phyloP scores from a whole-genome alignment of 2,888 invertebrate species.

The Sialis fuliginosa region DNA sequence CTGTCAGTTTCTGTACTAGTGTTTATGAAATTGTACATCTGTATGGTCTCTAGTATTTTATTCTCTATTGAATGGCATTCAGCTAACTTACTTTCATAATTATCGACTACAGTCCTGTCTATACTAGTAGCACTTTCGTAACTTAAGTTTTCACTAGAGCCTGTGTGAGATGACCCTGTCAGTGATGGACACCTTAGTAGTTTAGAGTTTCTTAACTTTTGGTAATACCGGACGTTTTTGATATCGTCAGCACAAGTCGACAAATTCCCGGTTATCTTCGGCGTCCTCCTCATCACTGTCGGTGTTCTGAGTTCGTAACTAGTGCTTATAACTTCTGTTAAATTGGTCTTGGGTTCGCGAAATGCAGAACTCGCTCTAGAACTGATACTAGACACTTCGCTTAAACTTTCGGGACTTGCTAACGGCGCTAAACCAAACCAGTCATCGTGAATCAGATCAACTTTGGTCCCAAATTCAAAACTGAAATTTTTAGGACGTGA shows the following conservation, averaged over 20 bases:
- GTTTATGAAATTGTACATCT: constrained; percentile 2
- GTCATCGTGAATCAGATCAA: constrained; percentile 40
- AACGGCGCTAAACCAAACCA: constrained; percentile 57
- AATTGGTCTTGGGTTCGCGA: constrained; percentile 14
- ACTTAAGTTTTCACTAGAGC: constrained; percentile 29
- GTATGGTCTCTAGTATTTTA: not conserved
- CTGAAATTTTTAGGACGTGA: constrained; percentile 13
- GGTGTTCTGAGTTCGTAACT: constrained; percentile 32
- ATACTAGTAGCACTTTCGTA: constrained; percentile 30
- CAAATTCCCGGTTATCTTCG: constrained; percentile 43
- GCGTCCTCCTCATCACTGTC: constrained; percentile 42
- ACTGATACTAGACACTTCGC: constrained; percentile 61
- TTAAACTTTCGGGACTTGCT: constrained; percentile 67
- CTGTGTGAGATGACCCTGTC: constrained; percentile 15
- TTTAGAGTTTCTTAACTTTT: constrained; percentile 30
- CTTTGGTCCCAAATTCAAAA: constrained; percentile 15
- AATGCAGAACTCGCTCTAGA: constrained; percentile 43
- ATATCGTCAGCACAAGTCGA: constrained; percentile 48
- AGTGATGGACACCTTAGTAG: constrained; percentile 22
- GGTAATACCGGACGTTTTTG: constrained; percentile 34
- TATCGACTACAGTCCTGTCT: constrained; percentile 7
- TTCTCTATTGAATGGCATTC: not conserved
- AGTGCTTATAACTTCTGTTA: constrained; percentile 10
- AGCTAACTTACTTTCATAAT: not conserved
- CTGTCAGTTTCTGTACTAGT: constrained; percentile 19